These are phyloP conservation scores for Sebastes wilsoni DNA, from an alignment of 2,797 vertebrate species.

Conservation along the genomic window DNA sequence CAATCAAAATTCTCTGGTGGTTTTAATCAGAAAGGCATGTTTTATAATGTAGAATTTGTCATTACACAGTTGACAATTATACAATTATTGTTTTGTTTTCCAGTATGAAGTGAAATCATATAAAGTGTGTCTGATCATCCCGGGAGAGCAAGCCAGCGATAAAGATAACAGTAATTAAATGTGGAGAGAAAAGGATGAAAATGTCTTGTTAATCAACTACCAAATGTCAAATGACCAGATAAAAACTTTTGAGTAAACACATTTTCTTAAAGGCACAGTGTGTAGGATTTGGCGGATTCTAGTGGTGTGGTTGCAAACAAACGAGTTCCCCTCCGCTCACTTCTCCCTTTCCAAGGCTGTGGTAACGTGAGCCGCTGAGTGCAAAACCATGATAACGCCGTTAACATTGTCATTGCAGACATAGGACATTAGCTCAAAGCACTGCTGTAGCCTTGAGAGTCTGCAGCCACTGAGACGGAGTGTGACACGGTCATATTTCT, in stretches of 20 bases:
- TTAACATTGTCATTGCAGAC: neutral
- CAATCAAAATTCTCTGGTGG: neutral
- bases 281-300: too few species aligned
- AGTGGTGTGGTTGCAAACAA: too few species aligned
- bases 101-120: neutral
- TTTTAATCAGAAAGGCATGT: neutral
- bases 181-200: neutral
- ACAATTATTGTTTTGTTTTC: neutral
- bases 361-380: too few species aligned
- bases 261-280: neutral
- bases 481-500: neutral
- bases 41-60: neutral
- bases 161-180: constrained; percentile 19
- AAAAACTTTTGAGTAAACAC: neutral
- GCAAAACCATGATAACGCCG: accelerated
- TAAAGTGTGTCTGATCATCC: neutral
- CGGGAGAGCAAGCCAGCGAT: neutral
- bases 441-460: neutral
- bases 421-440: neutral
- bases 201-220: neutral
- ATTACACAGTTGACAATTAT: neutral
- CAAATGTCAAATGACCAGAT: neutral
- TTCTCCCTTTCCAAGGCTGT: too few species aligned
- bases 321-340: too few species aligned
- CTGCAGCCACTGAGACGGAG: neutral